phyloP scores from a whole-genome alignment of 2,888 invertebrate genomes.

The Acrobasis repandana region DNA sequence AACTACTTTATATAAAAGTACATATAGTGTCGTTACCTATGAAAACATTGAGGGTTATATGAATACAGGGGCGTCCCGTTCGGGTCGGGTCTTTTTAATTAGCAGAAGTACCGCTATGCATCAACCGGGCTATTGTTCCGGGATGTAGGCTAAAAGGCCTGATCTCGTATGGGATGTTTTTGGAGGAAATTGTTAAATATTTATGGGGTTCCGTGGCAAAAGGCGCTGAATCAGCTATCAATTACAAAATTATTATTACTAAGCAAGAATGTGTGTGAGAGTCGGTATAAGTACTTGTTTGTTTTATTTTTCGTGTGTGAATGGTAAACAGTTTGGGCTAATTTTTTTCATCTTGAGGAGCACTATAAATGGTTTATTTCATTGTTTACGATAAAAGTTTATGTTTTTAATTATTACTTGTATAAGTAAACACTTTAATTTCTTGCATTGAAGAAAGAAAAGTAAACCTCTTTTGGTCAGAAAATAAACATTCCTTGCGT shows the following conservation, averaged over 20 bases:
- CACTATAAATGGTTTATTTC: too few species aligned
- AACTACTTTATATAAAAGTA: not conserved
- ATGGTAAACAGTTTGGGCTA: too few species aligned
- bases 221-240: not conserved
- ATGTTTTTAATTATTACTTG: too few species aligned
- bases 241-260: too few species aligned
- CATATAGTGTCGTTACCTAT: not conserved
- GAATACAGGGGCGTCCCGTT: not conserved
- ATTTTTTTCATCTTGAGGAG: too few species aligned
- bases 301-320: too few species aligned
- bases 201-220: not conserved
- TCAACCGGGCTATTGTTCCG: constrained; percentile 15
- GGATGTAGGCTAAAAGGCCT: constrained; percentile 18
- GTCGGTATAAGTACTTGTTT: too few species aligned
- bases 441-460: not conserved
- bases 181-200: not conserved
- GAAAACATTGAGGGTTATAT: not conserved
- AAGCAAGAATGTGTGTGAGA: too few species aligned
- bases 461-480: not conserved
- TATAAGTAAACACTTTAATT: not conserved
- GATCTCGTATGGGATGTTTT: constrained; percentile 1
- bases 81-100: constrained; percentile 26
- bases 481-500: not conserved
- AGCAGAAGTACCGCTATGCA: constrained; percentile 25
- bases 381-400: too few species aligned